Percentiles rank a stretch among this genome's conserved stretches.
phyloP scores from a whole-genome alignment of 2,797 vertebrate species.

The Enteromius fasciolatus region DNA sequence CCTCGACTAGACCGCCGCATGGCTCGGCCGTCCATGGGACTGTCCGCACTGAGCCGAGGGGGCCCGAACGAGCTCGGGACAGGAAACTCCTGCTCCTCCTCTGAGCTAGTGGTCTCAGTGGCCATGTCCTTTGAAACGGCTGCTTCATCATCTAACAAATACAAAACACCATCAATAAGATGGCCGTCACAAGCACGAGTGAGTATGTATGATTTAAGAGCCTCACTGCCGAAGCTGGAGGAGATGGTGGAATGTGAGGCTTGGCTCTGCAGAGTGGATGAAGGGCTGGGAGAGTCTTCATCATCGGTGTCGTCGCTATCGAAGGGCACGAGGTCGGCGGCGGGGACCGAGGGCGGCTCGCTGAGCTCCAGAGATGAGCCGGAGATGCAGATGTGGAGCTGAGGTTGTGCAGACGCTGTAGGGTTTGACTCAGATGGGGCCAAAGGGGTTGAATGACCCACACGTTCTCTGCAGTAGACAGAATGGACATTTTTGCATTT shows the following conservation, averaged over 20 bases:
- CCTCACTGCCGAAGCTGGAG: conserved; percentile 94
- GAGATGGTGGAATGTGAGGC: conserved; percentile 97
- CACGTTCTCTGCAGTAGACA: conserved; percentile 70
- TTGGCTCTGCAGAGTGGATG: conserved; percentile 95
- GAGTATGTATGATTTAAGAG: background rate
- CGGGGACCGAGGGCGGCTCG: conserved; percentile 75
- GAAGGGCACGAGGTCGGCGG: conserved; percentile 90
- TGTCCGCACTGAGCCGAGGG: conserved; percentile 78
- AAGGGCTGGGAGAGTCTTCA: conserved; percentile 95
- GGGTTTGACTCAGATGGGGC: conserved; percentile 60
- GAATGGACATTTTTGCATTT: background rate
- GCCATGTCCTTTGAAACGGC: conserved; percentile 88
- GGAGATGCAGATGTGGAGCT: conserved; percentile 94
- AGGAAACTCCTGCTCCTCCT: conserved; percentile 95
- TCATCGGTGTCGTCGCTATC: conserved; percentile 96
- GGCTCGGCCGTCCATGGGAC: conserved; percentile 88
- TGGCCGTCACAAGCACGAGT: background rate
- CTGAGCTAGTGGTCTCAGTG: conserved; percentile 93
- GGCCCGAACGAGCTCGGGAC: conserved; percentile 77
- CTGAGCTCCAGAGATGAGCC: conserved; percentile 88
- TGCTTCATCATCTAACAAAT: conserved; percentile 85
- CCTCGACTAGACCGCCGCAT: conserved; percentile 91
- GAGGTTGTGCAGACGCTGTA: conserved; percentile 70
- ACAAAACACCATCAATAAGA: background rate
- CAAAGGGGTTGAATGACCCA: conserved; percentile 39